These are phyloP conservation scores for Coregonus clupeaformis DNA, from an alignment of 2,113 vertebrate species.

Conservation along the genomic window DNA sequence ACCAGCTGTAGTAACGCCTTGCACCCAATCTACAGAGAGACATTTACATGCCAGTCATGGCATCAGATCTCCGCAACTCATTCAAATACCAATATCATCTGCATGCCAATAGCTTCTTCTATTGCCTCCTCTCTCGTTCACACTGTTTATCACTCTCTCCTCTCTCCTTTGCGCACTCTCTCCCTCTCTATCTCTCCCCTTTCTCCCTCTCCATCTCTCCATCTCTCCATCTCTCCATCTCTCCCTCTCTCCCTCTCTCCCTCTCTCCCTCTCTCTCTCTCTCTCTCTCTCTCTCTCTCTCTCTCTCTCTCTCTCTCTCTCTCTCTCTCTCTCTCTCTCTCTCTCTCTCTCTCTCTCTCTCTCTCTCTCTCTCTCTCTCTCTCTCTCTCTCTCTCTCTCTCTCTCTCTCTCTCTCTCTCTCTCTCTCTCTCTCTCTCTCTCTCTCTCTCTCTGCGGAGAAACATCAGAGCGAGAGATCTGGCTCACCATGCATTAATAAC, in stretches of 20 bases:
- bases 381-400: no score
- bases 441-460: constrained; percentile 14
- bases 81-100: constrained; percentile 41
- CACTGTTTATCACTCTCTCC: not conserved
- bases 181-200: not conserved
- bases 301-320: no score
- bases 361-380: no score
- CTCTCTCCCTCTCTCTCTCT: no score
- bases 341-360: no score
- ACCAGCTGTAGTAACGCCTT: constrained; percentile 42
- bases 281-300: no score
- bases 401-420: no score
- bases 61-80: constrained; percentile 35
- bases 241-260: no score
- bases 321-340: no score
- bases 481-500: constrained; percentile 64
- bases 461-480: constrained; percentile 53
- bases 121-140: not conserved
- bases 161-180: not conserved
- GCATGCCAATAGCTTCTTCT: constrained; percentile 13
- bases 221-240: not conserved
- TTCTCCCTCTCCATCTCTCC: constrained; percentile 16
- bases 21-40: constrained; percentile 17
- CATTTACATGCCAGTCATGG: constrained; percentile 49
- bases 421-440: not conserved